These are phyloP conservation scores for Caranx melampygus DNA, from an alignment of 2,113 vertebrate genomes.

Conservation along the genomic window DNA sequence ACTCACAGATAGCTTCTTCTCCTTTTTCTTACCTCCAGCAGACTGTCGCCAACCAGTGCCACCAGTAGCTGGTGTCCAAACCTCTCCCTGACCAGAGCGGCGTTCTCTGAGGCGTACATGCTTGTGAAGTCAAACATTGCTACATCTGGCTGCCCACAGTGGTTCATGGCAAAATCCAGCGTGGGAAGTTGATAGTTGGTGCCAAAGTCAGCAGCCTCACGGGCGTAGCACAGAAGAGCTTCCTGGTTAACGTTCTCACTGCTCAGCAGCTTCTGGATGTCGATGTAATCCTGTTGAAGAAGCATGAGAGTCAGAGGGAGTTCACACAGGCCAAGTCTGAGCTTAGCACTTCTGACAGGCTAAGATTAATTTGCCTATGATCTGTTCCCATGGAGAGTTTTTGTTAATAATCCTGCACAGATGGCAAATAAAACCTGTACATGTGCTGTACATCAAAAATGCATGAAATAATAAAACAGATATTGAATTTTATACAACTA, in stretches of 20 bases:
- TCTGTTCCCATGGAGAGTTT: background rate
- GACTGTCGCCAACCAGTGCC: constrained; percentile 94
- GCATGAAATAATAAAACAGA: background rate
- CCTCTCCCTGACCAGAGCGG: constrained; percentile 91
- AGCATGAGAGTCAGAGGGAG: constrained; percentile 5
- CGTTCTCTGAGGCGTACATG: constrained; percentile 98
- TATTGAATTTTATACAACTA: background rate
- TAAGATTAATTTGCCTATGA: background rate
- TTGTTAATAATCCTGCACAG: background rate
- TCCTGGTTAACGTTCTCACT: constrained; percentile 93
- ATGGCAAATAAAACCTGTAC: background rate
- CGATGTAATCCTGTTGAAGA: constrained; percentile 88
- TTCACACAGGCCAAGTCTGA: background rate
- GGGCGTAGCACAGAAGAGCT: constrained; percentile 92
- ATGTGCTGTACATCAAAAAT: background rate
- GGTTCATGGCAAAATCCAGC: constrained; percentile 95
- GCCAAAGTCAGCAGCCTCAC: constrained; percentile 96
- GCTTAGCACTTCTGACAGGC: background rate
- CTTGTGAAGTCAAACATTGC: constrained; percentile 99
- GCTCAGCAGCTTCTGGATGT: constrained; percentile 92
- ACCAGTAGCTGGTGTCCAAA: constrained; percentile 92
- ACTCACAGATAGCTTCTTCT: background rate
- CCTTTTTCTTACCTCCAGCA: constrained; percentile 90
- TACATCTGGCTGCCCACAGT: constrained; percentile 93
- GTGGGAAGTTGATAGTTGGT: constrained; percentile 97